These are phyloP conservation scores for Orthosia cruda DNA, from an alignment of 2,888 invertebrate genomes.

Conservation along the genomic window DNA sequence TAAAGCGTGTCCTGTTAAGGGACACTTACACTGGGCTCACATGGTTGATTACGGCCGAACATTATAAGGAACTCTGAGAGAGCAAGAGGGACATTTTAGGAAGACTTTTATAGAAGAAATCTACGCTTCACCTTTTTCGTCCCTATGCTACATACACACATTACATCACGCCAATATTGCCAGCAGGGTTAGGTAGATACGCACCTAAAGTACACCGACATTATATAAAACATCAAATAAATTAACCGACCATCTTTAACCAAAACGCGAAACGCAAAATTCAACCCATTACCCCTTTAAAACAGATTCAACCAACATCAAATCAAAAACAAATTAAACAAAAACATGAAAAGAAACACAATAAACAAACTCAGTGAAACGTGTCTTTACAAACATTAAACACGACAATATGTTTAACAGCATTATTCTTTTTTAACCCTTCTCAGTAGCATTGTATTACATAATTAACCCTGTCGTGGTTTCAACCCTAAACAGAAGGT, in stretches of 20 bases:
- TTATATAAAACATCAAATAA: not conserved
- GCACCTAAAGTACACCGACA: too few relatives aligned
- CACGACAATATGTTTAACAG: slow-evolving; percentile 55
- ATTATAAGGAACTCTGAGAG: too few relatives aligned
- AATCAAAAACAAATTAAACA: slow-evolving; percentile 27
- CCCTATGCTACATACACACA: too few relatives aligned
- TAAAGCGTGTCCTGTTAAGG: too few relatives aligned
- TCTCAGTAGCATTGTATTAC: slow-evolving; percentile 61
- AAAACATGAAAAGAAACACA: slow-evolving; percentile 25
- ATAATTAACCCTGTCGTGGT: slow-evolving; percentile 64
- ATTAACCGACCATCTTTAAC: not conserved
- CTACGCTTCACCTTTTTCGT: too few relatives aligned
- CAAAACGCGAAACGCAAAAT: not conserved
- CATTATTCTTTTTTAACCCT: slow-evolving; percentile 63
- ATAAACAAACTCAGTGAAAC: slow-evolving; percentile 35
- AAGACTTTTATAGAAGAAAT: too few relatives aligned
- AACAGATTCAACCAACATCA: slow-evolving; percentile 1
- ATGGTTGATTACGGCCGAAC: too few relatives aligned
- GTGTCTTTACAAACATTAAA: slow-evolving; percentile 43
- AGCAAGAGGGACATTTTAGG: too few relatives aligned
- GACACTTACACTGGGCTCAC: too few relatives aligned
- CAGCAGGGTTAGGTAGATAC: too few relatives aligned
- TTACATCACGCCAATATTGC: too few relatives aligned
- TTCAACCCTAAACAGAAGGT: slow-evolving; percentile 51
- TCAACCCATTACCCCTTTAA: not conserved